Percentiles rank a stretch among this genome's conserved stretches.
Conservation (phyloP, 1,140 invertebrate species). For the Chelonus insularis region DNA sequence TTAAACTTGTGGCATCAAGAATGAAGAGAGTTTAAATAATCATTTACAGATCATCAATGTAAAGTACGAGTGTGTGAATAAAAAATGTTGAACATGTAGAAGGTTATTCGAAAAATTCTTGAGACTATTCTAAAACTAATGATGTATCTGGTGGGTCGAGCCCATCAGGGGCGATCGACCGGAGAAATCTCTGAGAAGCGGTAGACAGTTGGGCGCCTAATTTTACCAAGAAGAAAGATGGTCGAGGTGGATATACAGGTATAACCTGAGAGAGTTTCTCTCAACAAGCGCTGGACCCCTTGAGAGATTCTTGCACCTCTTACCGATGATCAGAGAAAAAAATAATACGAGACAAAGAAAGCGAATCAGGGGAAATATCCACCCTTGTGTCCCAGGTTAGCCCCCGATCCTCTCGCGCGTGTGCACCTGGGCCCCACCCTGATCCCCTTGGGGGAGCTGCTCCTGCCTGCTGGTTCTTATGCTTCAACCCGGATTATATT, state of each 20-base stretch:
- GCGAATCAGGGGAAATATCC: conserved; percentile 28
- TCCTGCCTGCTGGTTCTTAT: conserved; percentile 9
- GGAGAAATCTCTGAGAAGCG: conserved; percentile 25
- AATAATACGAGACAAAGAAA: conserved; percentile 20
- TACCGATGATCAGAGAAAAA: background rate
- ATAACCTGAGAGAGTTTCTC: conserved; percentile 23
- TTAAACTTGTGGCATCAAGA: too few species aligned
- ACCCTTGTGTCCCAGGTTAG: background rate
- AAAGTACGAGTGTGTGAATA: too few species aligned
- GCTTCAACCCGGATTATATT: conserved; percentile 14
- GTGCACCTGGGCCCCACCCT: conserved; percentile 46
- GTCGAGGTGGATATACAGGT: conserved; percentile 32
- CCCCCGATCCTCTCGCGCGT: conserved; percentile 36
- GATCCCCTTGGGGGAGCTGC: conserved; percentile 27
- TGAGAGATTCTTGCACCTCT: conserved; percentile 8
- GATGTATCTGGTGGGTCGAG: conserved; percentile 15
- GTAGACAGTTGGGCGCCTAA: conserved; percentile 53
- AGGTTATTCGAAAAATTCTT: conserved; percentile 8
- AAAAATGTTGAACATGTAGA: background rate
- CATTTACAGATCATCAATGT: too few species aligned
- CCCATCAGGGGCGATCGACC: conserved; percentile 1
- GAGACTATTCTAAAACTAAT: conserved; percentile 16
- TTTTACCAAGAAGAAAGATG: conserved; percentile 40
- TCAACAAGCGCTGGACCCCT: conserved; percentile 16
- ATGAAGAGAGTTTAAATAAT: too few species aligned